Evolutionary conservation across 2,113 vertebrate species (phyloP).

Genomic region (Prionailurus viverrinus): DNA sequence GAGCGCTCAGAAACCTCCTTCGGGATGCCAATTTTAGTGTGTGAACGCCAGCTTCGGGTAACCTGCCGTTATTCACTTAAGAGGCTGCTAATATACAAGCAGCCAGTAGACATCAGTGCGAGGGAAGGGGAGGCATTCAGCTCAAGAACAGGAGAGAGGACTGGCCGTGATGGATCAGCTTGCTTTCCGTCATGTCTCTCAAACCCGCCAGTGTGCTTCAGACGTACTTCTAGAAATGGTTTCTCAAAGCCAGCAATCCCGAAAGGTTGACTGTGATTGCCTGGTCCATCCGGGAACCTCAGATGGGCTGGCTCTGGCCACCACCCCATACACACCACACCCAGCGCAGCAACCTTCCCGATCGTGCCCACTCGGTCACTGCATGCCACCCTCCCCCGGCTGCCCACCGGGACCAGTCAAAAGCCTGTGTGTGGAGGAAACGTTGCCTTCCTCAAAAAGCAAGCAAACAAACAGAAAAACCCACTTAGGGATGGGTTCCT

Average conservation of each 20-base stretch:
- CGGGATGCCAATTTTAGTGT: neutral
- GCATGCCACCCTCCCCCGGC: accelerated
- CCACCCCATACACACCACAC: neutral
- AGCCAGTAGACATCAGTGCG: neutral
- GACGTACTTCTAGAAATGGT: neutral
- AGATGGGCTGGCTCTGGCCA: neutral
- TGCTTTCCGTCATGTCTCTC: neutral
- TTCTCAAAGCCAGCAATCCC: neutral
- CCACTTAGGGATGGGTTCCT: neutral
- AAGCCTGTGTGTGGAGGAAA: neutral
- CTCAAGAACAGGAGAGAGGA: neutral
- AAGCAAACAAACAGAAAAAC: neutral
- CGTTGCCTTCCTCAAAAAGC: neutral
- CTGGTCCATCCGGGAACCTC: neutral
- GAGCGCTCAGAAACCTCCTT: neutral
- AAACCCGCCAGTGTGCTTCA: neutral
- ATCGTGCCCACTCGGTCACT: neutral
- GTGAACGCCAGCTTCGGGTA: neutral
- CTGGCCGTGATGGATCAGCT: neutral
- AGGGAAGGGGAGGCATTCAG: neutral
- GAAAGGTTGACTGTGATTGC: neutral
- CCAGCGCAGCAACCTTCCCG: neutral
- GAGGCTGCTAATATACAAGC: neutral
- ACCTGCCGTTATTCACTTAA: neutral
- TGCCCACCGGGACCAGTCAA: neutral